A percentile compares a stretch with the other conserved stretches of the same genome.
Conservation (phyloP, 1,140 invertebrate genomes). For the Homalodisca vitripennis region DNA sequence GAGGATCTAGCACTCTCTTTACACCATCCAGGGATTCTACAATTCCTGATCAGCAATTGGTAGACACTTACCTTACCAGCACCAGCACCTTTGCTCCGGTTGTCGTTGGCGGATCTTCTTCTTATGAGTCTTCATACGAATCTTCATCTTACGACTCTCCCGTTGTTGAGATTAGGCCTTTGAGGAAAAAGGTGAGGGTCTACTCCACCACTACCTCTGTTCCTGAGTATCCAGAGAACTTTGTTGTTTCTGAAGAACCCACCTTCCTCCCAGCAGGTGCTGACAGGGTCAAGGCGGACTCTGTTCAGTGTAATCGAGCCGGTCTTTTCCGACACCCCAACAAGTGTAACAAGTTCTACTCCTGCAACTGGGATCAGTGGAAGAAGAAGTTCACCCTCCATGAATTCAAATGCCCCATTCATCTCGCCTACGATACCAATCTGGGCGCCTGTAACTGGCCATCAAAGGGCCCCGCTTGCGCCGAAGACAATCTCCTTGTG, state of each 20-base stretch:
- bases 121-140: conserved; percentile 16
- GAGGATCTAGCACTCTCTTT: conserved; percentile 30
- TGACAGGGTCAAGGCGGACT: conserved; percentile 59
- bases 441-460: conserved; percentile 82
- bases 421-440: conserved; percentile 72
- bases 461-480: conserved; percentile 74
- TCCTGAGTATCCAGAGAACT: background rate
- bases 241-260: conserved; percentile 3
- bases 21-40: conserved; percentile 8
- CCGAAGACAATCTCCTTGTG: conserved; percentile 65
- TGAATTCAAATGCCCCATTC: conserved; percentile 78
- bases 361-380: conserved; percentile 79
- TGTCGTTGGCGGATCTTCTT: background rate
- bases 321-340: conserved; percentile 81
- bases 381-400: conserved; percentile 76
- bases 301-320: conserved; percentile 67
- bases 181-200: conserved; percentile 25
- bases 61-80: conserved; percentile 28
- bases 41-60: conserved; percentile 4
- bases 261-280: conserved; percentile 49
- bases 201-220: conserved; percentile 28
- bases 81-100: conserved; percentile 13
- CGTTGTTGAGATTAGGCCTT: conserved; percentile 39
- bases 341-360: conserved; percentile 82
- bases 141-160: conserved; percentile 17